These are phyloP conservation scores for Alectoris magna DNA, from an alignment of 2,797 vertebrate genomes.

Conservation along the genomic window DNA sequence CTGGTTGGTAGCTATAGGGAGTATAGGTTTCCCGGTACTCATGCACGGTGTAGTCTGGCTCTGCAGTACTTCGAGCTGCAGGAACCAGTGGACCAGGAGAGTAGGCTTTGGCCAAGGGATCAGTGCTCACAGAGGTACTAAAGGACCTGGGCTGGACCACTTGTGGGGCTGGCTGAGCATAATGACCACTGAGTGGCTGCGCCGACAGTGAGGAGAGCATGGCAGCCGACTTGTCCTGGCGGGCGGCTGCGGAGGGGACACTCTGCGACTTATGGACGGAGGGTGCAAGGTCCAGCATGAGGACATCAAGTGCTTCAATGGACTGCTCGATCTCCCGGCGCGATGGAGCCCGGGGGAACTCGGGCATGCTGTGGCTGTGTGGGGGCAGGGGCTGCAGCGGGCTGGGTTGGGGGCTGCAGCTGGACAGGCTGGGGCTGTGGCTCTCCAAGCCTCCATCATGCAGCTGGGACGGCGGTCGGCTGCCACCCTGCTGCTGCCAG, in stretches of 20 bases:
- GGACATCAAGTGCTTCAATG: slow-evolving; percentile 94
- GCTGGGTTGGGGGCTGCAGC: slow-evolving; percentile 75
- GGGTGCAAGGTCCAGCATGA: slow-evolving; percentile 92
- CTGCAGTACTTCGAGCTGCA: not conserved
- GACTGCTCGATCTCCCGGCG: slow-evolving; percentile 96
- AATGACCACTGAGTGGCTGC: slow-evolving; percentile 80
- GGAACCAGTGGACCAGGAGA: slow-evolving; percentile 59
- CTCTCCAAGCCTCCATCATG: slow-evolving; percentile 79
- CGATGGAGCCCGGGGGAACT: slow-evolving; percentile 89
- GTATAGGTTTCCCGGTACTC: slow-evolving; percentile 69
- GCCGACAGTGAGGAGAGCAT: slow-evolving; percentile 82
- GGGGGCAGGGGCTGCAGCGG: slow-evolving; percentile 74
- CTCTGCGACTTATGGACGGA: slow-evolving; percentile 90
- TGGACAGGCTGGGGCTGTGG: slow-evolving; percentile 57
- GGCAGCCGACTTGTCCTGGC: slow-evolving; percentile 58
- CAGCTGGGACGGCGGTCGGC: slow-evolving; percentile 68
- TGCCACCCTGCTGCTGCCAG: slow-evolving; percentile 91
- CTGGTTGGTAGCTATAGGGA: slow-evolving; percentile 67
- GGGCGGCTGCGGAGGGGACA: slow-evolving; percentile 70
- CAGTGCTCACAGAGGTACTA: not conserved
- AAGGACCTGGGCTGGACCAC: slow-evolving; percentile 77
- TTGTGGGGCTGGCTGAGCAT: slow-evolving; percentile 65
- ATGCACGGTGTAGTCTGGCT: slow-evolving; percentile 43
- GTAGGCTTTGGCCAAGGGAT: slow-evolving; percentile 68
- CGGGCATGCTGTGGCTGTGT: slow-evolving; percentile 85